Conservation (phyloP, 2,797 vertebrate species). For the Micropoecilia bifurca region DNA sequence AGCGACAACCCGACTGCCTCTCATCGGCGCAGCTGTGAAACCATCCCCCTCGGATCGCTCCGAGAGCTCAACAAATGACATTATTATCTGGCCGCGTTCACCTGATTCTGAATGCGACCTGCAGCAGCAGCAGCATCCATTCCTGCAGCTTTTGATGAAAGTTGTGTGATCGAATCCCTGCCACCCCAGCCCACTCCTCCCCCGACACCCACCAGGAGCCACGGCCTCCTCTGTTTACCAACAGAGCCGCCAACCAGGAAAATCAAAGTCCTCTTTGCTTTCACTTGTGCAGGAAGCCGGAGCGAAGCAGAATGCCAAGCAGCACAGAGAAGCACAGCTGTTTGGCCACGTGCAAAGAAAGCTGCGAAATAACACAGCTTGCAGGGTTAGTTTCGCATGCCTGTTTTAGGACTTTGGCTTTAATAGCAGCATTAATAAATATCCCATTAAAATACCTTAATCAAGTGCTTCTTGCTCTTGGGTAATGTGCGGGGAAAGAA, state of each 20-base stretch:
- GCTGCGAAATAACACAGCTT: constrained; percentile 33
- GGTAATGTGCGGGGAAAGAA: neutral
- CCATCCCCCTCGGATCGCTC: constrained; percentile 20
- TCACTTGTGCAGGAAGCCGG: constrained; percentile 72
- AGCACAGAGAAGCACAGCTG: constrained; percentile 76
- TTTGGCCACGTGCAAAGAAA: constrained; percentile 61
- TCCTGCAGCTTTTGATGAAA: constrained; percentile 26
- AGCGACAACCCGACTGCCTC: constrained; percentile 40
- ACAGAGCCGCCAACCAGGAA: constrained; percentile 66
- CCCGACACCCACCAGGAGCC: constrained; percentile 23
- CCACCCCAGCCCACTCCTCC: neutral
- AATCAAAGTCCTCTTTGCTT: constrained; percentile 81
- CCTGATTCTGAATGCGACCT: neutral
- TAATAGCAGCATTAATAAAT: constrained; percentile 10
- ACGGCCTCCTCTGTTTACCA: constrained; percentile 69
- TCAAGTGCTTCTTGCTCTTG: constrained; percentile 2
- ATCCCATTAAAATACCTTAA: neutral
- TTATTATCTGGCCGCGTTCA: constrained; percentile 18
- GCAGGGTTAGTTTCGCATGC: constrained; percentile 11
- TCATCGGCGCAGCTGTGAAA: constrained; percentile 60
- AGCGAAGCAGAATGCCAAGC: constrained; percentile 80
- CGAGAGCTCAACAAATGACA: constrained; percentile 14
- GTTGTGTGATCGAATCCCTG: constrained; percentile 42
- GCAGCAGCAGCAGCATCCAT: constrained; percentile 10
- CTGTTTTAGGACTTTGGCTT: constrained; percentile 31